These are phyloP conservation scores for Lordiphosa clarofinis DNA, from an alignment of 1,140 invertebrate species.

Conservation along the genomic window DNA sequence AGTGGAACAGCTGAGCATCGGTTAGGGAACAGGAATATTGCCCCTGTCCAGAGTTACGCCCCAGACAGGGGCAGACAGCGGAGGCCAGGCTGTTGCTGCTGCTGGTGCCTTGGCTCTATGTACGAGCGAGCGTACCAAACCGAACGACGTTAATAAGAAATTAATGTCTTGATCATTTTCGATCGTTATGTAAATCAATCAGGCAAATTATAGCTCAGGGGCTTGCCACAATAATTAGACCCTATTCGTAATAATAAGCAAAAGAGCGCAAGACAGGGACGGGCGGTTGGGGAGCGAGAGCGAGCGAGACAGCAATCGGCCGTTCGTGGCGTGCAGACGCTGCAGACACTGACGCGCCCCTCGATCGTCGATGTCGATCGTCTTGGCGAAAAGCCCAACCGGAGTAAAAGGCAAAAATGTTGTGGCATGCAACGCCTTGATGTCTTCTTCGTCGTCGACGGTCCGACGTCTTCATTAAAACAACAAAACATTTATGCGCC, in stretches of 20 bases:
- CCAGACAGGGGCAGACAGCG: slow-evolving; percentile 37
- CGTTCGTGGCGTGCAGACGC: slow-evolving; percentile 56
- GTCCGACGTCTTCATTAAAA: slow-evolving; percentile 76
- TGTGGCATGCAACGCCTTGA: slow-evolving; percentile 73
- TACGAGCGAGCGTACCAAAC: slow-evolving; percentile 39
- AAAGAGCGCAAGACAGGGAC: slow-evolving; percentile 31
- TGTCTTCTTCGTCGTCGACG: slow-evolving; percentile 54
- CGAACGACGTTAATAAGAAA: slow-evolving; percentile 79
- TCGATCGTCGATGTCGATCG: slow-evolving; percentile 25
- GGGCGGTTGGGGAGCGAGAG: slow-evolving; percentile 8
- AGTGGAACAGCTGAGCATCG: slow-evolving; percentile 1
- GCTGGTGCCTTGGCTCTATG: not conserved
- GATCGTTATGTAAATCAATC: slow-evolving; percentile 80
- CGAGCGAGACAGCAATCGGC: slow-evolving; percentile 8
- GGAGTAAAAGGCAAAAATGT: slow-evolving; percentile 53
- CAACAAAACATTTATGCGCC: slow-evolving; percentile 79
- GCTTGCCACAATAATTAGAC: slow-evolving; percentile 80
- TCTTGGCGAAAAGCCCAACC: slow-evolving; percentile 39
- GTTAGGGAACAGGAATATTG: slow-evolving; percentile 22
- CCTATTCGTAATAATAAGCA: slow-evolving; percentile 77
- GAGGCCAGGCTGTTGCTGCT: slow-evolving; percentile 23
- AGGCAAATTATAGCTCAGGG: slow-evolving; percentile 80
- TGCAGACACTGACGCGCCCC: slow-evolving; percentile 66
- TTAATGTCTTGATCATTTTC: slow-evolving; percentile 80
- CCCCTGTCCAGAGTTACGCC: slow-evolving; percentile 60